phyloP scores from a whole-genome alignment of 1,140 invertebrate genomes.

The Bemisia tabaci region DNA sequence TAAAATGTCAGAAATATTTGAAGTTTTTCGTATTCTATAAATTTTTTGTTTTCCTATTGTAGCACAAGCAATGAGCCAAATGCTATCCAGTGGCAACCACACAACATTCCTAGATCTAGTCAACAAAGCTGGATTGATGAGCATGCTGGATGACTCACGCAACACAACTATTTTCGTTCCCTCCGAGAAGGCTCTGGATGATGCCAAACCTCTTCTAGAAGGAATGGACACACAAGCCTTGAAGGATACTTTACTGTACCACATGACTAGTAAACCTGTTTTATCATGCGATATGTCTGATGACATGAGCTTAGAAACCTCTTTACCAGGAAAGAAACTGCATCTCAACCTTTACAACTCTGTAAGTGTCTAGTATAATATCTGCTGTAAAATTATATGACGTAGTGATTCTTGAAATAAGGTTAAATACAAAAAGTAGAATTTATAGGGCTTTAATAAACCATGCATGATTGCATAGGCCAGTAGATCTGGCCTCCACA shows the following conservation, averaged over 20 bases:
- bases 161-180: slow-evolving; percentile 42
- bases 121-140: slow-evolving; percentile 29
- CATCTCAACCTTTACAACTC: slow-evolving; percentile 8
- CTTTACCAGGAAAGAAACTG: slow-evolving; percentile 21
- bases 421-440: no score
- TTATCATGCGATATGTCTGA: slow-evolving; percentile 27
- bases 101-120: slow-evolving; percentile 32
- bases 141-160: slow-evolving; percentile 28
- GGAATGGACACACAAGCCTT: slow-evolving; percentile 26
- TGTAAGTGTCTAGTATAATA: slow-evolving; percentile 6
- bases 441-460: no score
- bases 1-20: not conserved
- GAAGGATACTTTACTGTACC: slow-evolving; percentile 32
- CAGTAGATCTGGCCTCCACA: no score
- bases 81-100: slow-evolving; percentile 30
- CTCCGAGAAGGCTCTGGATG: slow-evolving; percentile 33
- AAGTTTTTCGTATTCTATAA: slow-evolving; percentile 1
- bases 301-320: slow-evolving; percentile 19
- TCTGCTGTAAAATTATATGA: not conserved
- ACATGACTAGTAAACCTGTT: slow-evolving; percentile 27
- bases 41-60: no score
- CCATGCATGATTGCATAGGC: no score
- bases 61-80: slow-evolving; percentile 28
- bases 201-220: slow-evolving; percentile 15
- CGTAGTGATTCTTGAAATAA: no score